These are phyloP conservation scores for Acanthaster planci DNA, from an alignment of 35 echinoderm and acorn worm species.

Conservation along the genomic window DNA sequence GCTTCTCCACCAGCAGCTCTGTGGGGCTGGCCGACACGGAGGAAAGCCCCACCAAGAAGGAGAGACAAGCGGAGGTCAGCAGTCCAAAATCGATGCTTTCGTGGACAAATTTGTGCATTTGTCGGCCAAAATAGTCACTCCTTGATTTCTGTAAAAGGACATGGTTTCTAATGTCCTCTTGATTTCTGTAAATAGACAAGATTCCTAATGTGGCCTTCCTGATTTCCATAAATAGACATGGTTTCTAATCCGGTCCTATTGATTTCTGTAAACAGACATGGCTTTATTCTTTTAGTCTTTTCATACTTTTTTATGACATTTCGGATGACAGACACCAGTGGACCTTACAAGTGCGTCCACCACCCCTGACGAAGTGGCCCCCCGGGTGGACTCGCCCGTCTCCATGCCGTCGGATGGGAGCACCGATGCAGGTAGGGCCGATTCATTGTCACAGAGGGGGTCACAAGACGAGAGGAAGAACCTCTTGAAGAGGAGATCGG, in stretches of 20 bases:
- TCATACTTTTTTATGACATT: no score
- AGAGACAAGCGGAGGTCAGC: conserved; percentile 10
- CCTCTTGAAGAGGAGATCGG: conserved; percentile 36
- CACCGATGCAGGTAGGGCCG: background rate
- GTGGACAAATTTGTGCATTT: background rate
- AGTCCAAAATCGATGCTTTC: background rate
- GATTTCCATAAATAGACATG: background rate
- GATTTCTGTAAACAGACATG: background rate
- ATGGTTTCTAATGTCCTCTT: background rate
- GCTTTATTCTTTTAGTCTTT: background rate
- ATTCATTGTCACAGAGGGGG: background rate
- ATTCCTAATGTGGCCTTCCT: no score
- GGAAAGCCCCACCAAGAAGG: conserved; percentile 18
- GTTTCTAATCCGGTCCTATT: no score
- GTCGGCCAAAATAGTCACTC: background rate
- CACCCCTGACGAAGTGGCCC: background rate
- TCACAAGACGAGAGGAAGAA: background rate
- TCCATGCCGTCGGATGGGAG: background rate
- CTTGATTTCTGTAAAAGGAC: background rate
- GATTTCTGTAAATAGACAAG: background rate
- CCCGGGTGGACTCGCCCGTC: background rate
- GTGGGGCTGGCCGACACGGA: conserved; percentile 70
- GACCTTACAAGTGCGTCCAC: no score
- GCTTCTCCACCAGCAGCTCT: conserved; percentile 75
- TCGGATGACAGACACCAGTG: no score